Percentiles rank a stretch among this genome's conserved stretches.
phyloP scores from a whole-genome alignment of 2,888 invertebrate species.

The Drosophila fungiperda region DNA sequence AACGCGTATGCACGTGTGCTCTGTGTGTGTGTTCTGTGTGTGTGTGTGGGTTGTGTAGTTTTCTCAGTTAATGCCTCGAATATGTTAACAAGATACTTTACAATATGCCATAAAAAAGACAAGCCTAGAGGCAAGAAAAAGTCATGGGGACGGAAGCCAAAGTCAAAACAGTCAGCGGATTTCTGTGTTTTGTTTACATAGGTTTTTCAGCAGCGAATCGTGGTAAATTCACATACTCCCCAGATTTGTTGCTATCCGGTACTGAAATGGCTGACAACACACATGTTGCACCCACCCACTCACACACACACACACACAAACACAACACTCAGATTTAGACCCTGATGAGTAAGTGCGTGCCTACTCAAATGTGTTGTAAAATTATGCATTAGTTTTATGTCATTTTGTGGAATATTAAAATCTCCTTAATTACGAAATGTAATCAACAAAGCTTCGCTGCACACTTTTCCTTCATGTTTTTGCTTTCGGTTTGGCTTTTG shows the following conservation, averaged over 20 bases:
- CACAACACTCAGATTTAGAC: conserved; percentile 6
- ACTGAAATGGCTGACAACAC: conserved; percentile 59
- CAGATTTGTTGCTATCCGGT: conserved; percentile 25
- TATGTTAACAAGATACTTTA: conserved; percentile 80
- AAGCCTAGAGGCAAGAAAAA: conserved; percentile 14
- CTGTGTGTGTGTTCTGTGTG: conserved; percentile 21
- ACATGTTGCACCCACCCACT: conserved; percentile 45
- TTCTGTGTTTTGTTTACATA: conserved; percentile 72
- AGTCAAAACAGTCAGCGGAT: conserved; percentile 73
- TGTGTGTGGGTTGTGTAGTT: conserved; percentile 57
- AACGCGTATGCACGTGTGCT: conserved; percentile 37
- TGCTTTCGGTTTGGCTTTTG: conserved; percentile 16
- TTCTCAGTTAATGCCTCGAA: conserved; percentile 72
- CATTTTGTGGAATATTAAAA: conserved; percentile 82
- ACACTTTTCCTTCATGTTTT: conserved; percentile 42
- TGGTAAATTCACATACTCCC: conserved; percentile 7
- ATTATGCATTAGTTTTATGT: conserved; percentile 81
- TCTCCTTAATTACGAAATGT: conserved; percentile 78
- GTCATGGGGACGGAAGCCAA: conserved; percentile 40
- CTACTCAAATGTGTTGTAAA: conserved; percentile 79
- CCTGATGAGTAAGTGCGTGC: conserved; percentile 61
- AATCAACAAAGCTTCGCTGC: conserved; percentile 68
- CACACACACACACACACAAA: conserved; percentile 10
- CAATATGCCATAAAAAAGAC: conserved; percentile 72
- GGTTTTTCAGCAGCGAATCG: conserved; percentile 49